phyloP scores from a whole-genome alignment of 2,113 vertebrate species.

The Chauna torquata region DNA sequence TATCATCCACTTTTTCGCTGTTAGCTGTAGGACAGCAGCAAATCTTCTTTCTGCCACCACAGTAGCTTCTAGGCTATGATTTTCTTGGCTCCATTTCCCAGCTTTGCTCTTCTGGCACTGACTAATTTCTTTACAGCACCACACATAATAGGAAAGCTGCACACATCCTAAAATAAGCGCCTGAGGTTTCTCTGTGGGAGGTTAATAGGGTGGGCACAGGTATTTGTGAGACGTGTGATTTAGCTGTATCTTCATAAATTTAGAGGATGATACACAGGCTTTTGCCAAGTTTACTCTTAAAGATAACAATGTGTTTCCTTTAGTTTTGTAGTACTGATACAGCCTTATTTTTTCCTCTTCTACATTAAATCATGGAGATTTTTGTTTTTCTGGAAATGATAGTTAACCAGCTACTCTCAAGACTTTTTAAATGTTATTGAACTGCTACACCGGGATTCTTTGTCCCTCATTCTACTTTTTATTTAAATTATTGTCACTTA shows the following conservation, averaged over 20 bases:
- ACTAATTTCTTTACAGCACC: background rate
- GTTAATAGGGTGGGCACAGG: background rate
- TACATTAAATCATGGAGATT: background rate
- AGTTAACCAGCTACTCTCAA: background rate
- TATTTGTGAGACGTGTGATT: background rate
- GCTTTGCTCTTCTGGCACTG: background rate
- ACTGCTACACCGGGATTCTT: background rate
- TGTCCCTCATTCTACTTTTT: background rate
- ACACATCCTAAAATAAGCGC: background rate
- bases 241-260: background rate
- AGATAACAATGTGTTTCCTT: background rate
- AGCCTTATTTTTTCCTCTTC: background rate
- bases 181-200: background rate
- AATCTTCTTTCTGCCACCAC: background rate
- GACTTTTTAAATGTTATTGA: background rate
- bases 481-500: background rate
- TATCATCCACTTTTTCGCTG: background rate
- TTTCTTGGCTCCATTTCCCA: conserved; percentile 28
- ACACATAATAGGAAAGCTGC: background rate
- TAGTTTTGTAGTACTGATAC: background rate
- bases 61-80: background rate
- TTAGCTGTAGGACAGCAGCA: background rate
- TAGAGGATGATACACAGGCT: background rate
- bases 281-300: background rate
- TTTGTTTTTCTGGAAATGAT: background rate